phyloP scores from a whole-genome alignment of 2,797 vertebrate species.

The Microctenopoma stevenorrisi region DNA sequence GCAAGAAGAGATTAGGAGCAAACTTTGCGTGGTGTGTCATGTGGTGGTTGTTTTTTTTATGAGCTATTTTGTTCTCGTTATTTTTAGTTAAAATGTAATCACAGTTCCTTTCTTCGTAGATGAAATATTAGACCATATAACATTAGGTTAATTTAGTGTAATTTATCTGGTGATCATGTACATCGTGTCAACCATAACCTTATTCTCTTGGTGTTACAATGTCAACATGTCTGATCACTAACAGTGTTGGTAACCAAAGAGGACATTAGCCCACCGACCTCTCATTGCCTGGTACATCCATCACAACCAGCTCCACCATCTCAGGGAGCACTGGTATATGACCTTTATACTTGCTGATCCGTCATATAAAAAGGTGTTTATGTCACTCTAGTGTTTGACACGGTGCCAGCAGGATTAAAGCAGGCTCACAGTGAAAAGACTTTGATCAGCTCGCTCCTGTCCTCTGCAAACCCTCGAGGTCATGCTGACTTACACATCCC shows the following conservation, averaged over 20 bases:
- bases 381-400: slow-evolving; percentile 64
- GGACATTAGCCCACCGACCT: slow-evolving; percentile 21
- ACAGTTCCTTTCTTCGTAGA: background rate
- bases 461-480: slow-evolving; percentile 57
- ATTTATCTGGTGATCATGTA: slow-evolving; percentile 15
- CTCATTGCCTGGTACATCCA: slow-evolving; percentile 40
- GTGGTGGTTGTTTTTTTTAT: background rate
- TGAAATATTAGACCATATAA: background rate
- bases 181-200: background rate
- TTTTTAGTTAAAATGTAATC: background rate
- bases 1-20: background rate
- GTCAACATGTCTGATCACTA: background rate
- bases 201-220: background rate
- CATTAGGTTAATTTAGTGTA: background rate
- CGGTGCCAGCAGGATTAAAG: slow-evolving; percentile 77
- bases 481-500: slow-evolving; percentile 51
- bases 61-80: no score
- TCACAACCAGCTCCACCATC: slow-evolving; percentile 61
- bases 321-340: slow-evolving; percentile 45
- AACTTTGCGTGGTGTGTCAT: slow-evolving; percentile 21
- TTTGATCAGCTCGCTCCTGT: slow-evolving; percentile 76
- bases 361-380: slow-evolving; percentile 71
- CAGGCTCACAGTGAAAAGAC: slow-evolving; percentile 65
- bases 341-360: slow-evolving; percentile 61
- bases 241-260: background rate